Evolutionary conservation across 2,888 invertebrate genomes (phyloP), one percentile per base, ranked within the genome.

Genomic region (Platypus cylindrus): DNA sequence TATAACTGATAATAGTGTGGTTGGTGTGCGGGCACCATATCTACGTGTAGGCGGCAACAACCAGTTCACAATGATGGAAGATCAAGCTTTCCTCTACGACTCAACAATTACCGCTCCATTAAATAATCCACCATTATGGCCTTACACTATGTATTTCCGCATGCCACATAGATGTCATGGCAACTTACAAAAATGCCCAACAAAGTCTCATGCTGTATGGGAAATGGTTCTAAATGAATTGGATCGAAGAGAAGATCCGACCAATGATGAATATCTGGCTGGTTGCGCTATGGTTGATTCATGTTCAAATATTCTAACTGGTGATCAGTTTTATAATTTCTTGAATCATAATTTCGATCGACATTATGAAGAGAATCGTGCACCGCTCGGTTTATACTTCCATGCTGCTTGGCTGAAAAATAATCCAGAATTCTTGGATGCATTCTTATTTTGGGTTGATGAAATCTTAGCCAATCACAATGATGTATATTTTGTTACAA

Each of bases 1-100:
- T 62, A 71, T 90, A 45, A 82, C 86, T 1, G 89, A 90, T 58
- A 86, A 87, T 65, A 85, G 85, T 47, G 85, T 91, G 12, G 87
- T 90, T 3, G 90, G 90, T 26, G 83, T 90, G 3, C 77, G 90
- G 37, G 86, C 89, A 3, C 90, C 90, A 0, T 91, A 89, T 58
- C 66, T 90, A 38, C 72, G 90, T 33, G 87, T 91, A 4, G 93
- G 93, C 41, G 93, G 93, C 30, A 90, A 93, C 69, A 87, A 87
- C 60, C 91, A 91, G 64, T 94, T 93, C 66, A 85, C 87, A 51
- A 93, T 94, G 90, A 90, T 94, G 91, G 84, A 87, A 62, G 89
- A 91, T 61, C 85, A 90, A 59, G 86, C 86, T 8, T 93, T 93
- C 73, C 66, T 87, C 29, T 95, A 94, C 59, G 94, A 95, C 62